Conservation (phyloP, 2,797 vertebrate species). For the Acipenser transmontanus region DNA sequence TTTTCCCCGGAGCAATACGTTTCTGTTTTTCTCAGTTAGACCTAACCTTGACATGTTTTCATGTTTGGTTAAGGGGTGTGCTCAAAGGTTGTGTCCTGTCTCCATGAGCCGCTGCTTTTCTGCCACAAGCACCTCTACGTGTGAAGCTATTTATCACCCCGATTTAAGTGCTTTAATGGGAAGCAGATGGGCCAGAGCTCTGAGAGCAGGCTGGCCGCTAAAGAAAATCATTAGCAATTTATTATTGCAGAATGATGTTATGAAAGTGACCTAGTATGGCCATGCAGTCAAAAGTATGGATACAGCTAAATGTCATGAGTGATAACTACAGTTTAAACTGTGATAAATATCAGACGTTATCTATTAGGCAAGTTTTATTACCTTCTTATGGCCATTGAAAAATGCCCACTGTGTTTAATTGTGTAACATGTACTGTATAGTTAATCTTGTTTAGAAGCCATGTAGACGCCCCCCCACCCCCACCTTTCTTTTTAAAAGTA, state of each 20-base stretch:
- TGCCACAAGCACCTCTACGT: neutral
- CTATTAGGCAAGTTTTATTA: too few relatives aligned
- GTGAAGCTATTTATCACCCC: slow-evolving; percentile 31
- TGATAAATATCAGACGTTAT: neutral
- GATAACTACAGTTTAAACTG: neutral
- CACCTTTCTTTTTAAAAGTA: too few relatives aligned
- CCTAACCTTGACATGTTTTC: too few relatives aligned
- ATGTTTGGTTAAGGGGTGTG: too few relatives aligned
- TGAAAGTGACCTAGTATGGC: slow-evolving; percentile 49
- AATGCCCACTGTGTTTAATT: too few relatives aligned
- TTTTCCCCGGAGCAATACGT: too few relatives aligned
- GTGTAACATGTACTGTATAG: too few relatives aligned
- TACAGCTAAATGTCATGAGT: slow-evolving; percentile 21
- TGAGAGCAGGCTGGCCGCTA: slow-evolving; percentile 38
- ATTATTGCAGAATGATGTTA: slow-evolving; percentile 56
- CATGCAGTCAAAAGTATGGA: slow-evolving; percentile 30
- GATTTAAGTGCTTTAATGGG: slow-evolving; percentile 45
- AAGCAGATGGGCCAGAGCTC: slow-evolving; percentile 44
- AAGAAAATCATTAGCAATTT: slow-evolving; percentile 65
- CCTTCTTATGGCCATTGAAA: too few relatives aligned
- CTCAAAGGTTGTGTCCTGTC: neutral
- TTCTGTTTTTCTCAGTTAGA: too few relatives aligned
- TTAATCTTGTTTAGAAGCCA: too few relatives aligned
- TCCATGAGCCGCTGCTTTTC: neutral
- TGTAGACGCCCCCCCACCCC: too few relatives aligned